Evolutionary conservation across 2,797 vertebrate species (phyloP).

Genomic region (Glossophaga mutica): DNA sequence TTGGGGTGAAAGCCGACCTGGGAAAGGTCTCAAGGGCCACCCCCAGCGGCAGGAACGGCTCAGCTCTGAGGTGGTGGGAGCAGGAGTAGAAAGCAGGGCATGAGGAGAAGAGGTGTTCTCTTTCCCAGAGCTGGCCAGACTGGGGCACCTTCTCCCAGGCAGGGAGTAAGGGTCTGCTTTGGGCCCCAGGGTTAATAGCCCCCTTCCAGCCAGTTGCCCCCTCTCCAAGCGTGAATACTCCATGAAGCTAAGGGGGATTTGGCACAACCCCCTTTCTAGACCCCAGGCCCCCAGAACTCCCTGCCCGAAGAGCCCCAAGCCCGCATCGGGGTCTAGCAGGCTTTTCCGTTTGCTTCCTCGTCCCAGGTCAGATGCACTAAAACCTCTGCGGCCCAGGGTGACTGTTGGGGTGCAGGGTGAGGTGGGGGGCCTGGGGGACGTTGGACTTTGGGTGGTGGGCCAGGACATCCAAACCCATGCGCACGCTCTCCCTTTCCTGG

Average conservation of each 20-base stretch:
- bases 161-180: background rate
- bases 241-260: background rate
- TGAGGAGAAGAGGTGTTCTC: background rate
- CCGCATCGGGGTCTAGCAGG: background rate
- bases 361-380: background rate
- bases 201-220: background rate
- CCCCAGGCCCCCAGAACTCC: background rate
- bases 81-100: background rate
- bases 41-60: background rate
- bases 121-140: background rate
- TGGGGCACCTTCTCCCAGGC: background rate
- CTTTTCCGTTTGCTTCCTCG: background rate
- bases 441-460: no score
- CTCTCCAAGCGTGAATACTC: background rate
- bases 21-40: background rate
- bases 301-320: background rate
- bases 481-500: background rate
- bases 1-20: constrained; percentile 33
- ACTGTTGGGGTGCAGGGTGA: background rate
- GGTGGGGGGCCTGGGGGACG: background rate
- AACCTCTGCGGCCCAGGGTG: background rate
- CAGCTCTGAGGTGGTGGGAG: background rate
- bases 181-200: background rate
- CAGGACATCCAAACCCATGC: background rate
- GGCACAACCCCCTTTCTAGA: background rate